phyloP scores from a whole-genome alignment of 2,113 vertebrate species.

The Rhinichthys klamathensis region DNA sequence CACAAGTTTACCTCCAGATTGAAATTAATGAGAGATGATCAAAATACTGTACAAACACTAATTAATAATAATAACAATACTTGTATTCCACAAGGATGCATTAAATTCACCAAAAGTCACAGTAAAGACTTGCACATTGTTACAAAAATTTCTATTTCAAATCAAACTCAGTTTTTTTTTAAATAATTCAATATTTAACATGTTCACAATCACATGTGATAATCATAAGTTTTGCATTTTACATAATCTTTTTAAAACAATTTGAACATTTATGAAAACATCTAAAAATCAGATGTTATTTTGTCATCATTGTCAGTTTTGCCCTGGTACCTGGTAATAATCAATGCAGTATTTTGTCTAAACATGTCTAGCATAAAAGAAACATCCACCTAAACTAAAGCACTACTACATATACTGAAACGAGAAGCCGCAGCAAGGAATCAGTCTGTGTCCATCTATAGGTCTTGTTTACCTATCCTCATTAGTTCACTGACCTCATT shows the following conservation, averaged over 20 bases:
- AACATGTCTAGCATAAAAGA: background rate
- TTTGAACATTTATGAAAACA: background rate
- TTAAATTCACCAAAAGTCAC: too few species aligned
- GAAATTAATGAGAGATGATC: background rate
- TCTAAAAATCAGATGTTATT: background rate
- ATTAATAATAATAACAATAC: too few species aligned
- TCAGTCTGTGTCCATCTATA: conserved; percentile 33
- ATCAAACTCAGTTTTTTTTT: background rate
- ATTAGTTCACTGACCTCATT: conserved; percentile 46
- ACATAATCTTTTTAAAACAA: background rate
- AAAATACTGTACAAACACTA: background rate
- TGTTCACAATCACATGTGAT: background rate
- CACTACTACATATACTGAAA: background rate
- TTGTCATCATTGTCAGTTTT: background rate
- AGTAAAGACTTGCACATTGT: background rate
- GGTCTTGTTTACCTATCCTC: conserved; percentile 29
- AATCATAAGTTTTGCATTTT: background rate
- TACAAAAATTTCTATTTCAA: too few species aligned
- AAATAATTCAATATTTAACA: background rate
- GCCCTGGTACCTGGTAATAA: background rate
- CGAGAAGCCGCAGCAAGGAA: too few species aligned
- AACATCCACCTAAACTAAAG: conserved; percentile 16
- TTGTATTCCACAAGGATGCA: too few species aligned
- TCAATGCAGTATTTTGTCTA: background rate
- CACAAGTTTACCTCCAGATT: background rate